Evolutionary conservation across 2,888 invertebrate species (phyloP).

Genomic region (Eurois occulta): DNA sequence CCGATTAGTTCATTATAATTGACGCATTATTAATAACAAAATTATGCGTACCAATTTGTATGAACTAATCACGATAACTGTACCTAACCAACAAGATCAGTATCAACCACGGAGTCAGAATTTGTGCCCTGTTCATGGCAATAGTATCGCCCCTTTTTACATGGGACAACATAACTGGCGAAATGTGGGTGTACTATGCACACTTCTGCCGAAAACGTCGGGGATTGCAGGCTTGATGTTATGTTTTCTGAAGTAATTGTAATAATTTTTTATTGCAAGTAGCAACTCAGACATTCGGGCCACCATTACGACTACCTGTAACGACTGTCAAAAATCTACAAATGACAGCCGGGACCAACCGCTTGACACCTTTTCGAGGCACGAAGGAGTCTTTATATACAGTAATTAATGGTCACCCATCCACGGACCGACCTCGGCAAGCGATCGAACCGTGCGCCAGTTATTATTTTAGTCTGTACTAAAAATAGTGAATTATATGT

Average conservation of each 20-base stretch:
- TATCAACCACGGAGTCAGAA: neutral
- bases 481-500: neutral
- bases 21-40: neutral
- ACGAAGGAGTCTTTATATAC: neutral
- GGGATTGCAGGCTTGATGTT: neutral
- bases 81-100: neutral
- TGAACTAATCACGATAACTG: neutral
- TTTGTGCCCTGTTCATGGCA: neutral
- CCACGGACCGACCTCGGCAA: neutral
- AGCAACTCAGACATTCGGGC: no score
- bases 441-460: neutral
- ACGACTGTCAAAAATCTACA: neutral
- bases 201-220: neutral
- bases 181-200: neutral
- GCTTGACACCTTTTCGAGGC: neutral
- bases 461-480: neutral
- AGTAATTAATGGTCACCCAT: neutral
- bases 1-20: conserved; percentile 29
- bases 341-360: neutral
- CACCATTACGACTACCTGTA: neutral
- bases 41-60: neutral
- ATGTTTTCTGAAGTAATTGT: neutral
- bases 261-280: neutral
- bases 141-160: no score
- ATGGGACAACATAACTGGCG: no score